Conservation (phyloP, 1,140 invertebrate genomes). For the Pentalonia nigronervosa region DNA sequence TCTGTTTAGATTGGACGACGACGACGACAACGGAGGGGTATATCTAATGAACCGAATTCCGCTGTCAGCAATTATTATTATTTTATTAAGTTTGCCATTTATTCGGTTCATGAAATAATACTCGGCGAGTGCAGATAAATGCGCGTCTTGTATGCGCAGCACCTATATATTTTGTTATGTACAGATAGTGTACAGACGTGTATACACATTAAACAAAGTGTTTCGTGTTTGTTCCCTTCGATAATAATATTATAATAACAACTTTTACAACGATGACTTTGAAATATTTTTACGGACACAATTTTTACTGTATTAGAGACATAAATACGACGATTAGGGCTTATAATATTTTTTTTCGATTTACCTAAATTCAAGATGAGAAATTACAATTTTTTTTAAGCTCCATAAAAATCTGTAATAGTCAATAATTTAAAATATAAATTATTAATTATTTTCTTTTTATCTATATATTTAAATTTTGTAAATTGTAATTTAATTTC, state of each 20-base stretch:
- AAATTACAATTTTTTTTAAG: background rate
- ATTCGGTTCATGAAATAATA: constrained; percentile 32
- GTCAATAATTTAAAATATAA: background rate
- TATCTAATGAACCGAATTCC: constrained; percentile 43
- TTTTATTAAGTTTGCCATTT: constrained; percentile 41
- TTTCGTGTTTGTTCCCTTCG: background rate
- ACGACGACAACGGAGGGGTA: background rate
- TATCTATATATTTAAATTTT: background rate
- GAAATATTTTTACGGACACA: background rate
- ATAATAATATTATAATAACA: background rate
- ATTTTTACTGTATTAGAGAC: background rate
- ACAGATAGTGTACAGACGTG: background rate
- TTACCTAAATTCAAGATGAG: background rate
- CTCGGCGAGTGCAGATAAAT: background rate
- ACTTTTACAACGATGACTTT: background rate
- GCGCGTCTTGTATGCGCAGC: background rate
- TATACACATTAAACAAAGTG: background rate
- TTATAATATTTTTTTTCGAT: background rate
- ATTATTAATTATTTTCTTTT: background rate
- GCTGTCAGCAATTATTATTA: constrained; percentile 51
- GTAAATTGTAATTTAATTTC: background rate
- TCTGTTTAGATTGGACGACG: constrained; percentile 3
- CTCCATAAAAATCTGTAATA: background rate
- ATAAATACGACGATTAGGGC: background rate
- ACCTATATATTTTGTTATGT: background rate